Conservation (phyloP, 2,888 invertebrate genomes). For the Allacma fusca region DNA sequence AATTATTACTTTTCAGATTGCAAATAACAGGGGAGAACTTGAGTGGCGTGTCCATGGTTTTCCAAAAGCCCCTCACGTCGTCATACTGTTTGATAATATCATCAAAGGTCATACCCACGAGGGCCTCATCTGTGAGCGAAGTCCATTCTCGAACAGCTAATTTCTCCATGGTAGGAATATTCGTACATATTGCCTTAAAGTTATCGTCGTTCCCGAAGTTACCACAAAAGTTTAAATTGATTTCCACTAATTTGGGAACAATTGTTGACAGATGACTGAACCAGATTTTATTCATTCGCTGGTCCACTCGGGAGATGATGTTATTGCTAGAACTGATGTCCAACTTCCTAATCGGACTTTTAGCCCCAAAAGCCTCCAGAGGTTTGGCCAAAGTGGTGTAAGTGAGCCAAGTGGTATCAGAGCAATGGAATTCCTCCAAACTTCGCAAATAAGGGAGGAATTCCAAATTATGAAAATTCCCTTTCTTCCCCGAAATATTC, state of each 20-base stretch:
- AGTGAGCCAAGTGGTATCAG: conserved; percentile 55
- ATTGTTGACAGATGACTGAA: conserved; percentile 48
- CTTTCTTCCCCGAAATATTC: conserved; percentile 52
- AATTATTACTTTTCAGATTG: conserved; percentile 32
- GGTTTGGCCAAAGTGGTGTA: conserved; percentile 49
- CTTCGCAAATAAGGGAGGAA: conserved; percentile 48
- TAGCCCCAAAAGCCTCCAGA: conserved; percentile 35
- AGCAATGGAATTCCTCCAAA: conserved; percentile 51
- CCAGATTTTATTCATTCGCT: conserved; percentile 45
- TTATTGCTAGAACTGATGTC: conserved; percentile 41
- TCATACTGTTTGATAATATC: conserved; percentile 39
- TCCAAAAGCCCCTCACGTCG: conserved; percentile 17
- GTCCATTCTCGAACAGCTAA: conserved; percentile 54
- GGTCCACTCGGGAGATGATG: conserved; percentile 31
- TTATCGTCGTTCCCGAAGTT: conserved; percentile 55
- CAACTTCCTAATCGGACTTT: conserved; percentile 20
- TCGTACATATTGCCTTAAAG: conserved; percentile 53
- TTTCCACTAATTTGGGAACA: conserved; percentile 43
- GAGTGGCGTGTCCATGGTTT: conserved; percentile 18
- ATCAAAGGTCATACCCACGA: conserved; percentile 50
- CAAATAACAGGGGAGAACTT: conserved; percentile 25
- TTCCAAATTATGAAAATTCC: conserved; percentile 45
- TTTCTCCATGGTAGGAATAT: conserved; percentile 46
- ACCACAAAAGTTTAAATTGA: conserved; percentile 54
- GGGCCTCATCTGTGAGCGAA: conserved; percentile 52